These are phyloP conservation scores for Poeciliopsis gracilis DNA, from an alignment of 2,797 vertebrate species.

Conservation along the genomic window DNA sequence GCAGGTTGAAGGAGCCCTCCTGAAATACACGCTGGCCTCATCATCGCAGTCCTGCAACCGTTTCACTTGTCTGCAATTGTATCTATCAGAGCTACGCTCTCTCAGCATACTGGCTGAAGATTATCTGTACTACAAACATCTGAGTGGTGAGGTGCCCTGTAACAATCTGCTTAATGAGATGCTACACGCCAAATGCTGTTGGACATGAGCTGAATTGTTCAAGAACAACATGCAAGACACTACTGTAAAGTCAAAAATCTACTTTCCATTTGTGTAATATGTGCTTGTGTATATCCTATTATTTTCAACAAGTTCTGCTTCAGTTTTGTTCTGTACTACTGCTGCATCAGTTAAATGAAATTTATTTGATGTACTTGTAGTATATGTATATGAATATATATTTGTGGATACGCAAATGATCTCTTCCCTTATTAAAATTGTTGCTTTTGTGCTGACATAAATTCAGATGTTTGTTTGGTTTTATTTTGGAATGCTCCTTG, in stretches of 20 bases:
- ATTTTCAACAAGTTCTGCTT: neutral
- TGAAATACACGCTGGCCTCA: conserved; percentile 87
- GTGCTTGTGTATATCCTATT: neutral
- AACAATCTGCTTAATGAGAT: conserved; percentile 96
- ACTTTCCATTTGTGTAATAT: neutral
- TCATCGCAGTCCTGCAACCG: conserved; percentile 86
- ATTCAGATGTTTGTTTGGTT: neutral
- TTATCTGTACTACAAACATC: conserved; percentile 91
- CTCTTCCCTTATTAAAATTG: neutral
- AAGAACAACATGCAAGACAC: neutral
- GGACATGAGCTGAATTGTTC: conserved; percentile 32
- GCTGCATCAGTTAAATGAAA: neutral
- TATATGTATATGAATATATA: neutral
- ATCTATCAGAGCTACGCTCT: conserved; percentile 86
- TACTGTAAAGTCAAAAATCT: neutral
- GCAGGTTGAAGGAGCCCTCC: conserved; percentile 86
- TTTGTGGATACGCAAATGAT: neutral
- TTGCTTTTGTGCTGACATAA: neutral
- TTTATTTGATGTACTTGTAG: neutral
- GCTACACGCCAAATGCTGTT: conserved; percentile 90
- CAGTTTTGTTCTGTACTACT: neutral
- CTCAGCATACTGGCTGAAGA: conserved; percentile 90
- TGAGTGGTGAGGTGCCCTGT: conserved; percentile 88
- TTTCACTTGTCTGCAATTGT: conserved; percentile 87
- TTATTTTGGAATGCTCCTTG: neutral